Percentiles rank a stretch among this genome's conserved stretches.
Evolutionary conservation across 1,140 invertebrate species (phyloP).

Genomic region (Acromyrmex charruanus): DNA sequence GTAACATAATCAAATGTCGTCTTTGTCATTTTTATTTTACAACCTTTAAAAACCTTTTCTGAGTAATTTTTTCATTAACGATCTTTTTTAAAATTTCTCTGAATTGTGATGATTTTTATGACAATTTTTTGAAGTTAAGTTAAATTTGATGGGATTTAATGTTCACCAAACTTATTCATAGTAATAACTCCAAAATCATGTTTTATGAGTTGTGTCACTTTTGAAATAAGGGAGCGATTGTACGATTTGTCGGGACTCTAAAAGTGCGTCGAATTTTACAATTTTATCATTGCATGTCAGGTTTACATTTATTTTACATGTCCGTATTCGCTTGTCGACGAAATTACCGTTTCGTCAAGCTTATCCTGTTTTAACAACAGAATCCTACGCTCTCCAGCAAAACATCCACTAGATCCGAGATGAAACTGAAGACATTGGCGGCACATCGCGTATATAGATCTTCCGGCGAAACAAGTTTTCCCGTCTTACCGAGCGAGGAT

Average conservation of each 20-base stretch:
- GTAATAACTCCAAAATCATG: too few relatives aligned
- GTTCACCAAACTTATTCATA: too few relatives aligned
- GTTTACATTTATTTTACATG: slow-evolving; percentile 32
- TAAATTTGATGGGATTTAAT: too few relatives aligned
- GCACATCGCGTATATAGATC: slow-evolving; percentile 30
- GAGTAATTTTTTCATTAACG: too few relatives aligned
- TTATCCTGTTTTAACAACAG: slow-evolving; percentile 50
- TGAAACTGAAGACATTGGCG: slow-evolving; percentile 52
- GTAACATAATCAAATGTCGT: too few relatives aligned
- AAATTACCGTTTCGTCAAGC: slow-evolving; percentile 57
- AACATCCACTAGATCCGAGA: slow-evolving; percentile 14
- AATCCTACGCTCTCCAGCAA: slow-evolving; percentile 17
- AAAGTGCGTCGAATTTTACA: neutral
- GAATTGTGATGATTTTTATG: too few relatives aligned
- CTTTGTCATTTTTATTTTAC: too few relatives aligned
- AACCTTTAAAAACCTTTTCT: too few relatives aligned
- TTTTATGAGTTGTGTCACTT: too few relatives aligned
- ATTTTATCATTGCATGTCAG: slow-evolving; percentile 15
- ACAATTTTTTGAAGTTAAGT: too few relatives aligned
- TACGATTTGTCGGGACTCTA: neutral
- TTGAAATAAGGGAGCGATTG: neutral
- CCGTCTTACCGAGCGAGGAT: slow-evolving; percentile 45
- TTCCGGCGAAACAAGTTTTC: slow-evolving; percentile 52
- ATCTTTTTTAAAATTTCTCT: too few relatives aligned
- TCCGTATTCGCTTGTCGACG: neutral